Evolutionary conservation across 2,888 invertebrate genomes (phyloP).

Genomic region (Tanytarsus gracilentus): DNA sequence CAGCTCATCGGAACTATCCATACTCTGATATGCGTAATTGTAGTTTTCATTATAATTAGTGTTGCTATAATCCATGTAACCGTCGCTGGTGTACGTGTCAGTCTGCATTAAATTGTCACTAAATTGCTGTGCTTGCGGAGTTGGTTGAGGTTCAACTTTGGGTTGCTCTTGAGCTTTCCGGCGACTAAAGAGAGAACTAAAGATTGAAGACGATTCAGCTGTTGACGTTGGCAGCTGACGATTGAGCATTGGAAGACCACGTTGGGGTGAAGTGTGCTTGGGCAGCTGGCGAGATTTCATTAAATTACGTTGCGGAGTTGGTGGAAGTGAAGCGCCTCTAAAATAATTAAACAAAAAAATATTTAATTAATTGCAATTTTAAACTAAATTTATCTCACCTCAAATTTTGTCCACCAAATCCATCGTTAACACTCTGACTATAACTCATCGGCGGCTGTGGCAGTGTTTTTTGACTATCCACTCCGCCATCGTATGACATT

Average conservation of each 20-base stretch:
- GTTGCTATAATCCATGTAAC: neutral
- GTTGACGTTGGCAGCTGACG: slow-evolving; percentile 19
- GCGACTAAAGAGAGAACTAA: slow-evolving; percentile 9
- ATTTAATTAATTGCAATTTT: slow-evolving; percentile 15
- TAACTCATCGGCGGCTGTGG: slow-evolving; percentile 36
- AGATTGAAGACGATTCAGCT: slow-evolving; percentile 3
- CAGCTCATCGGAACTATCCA: slow-evolving; percentile 46
- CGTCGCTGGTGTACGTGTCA: too few relatives aligned
- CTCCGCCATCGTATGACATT: slow-evolving; percentile 1
- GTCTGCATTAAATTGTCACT: neutral
- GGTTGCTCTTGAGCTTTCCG: neutral
- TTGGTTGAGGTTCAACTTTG: neutral
- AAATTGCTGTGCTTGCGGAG: neutral
- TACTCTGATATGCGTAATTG: slow-evolving; percentile 61
- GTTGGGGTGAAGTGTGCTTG: slow-evolving; percentile 13
- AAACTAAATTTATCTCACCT: neutral
- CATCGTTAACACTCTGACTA: slow-evolving; percentile 37
- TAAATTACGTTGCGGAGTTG: slow-evolving; percentile 31
- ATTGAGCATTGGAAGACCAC: slow-evolving; percentile 19
- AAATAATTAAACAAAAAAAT: slow-evolving; percentile 30
- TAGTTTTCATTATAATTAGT: slow-evolving; percentile 55
- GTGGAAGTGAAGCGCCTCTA: slow-evolving; percentile 32
- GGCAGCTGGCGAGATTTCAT: slow-evolving; percentile 18
- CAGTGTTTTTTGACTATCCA: slow-evolving; percentile 33
- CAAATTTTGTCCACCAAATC: slow-evolving; percentile 29